Base-by-base conservation (phyloP, 2,797 vertebrate species). In the Gymnothorax javanicus region DNA sequence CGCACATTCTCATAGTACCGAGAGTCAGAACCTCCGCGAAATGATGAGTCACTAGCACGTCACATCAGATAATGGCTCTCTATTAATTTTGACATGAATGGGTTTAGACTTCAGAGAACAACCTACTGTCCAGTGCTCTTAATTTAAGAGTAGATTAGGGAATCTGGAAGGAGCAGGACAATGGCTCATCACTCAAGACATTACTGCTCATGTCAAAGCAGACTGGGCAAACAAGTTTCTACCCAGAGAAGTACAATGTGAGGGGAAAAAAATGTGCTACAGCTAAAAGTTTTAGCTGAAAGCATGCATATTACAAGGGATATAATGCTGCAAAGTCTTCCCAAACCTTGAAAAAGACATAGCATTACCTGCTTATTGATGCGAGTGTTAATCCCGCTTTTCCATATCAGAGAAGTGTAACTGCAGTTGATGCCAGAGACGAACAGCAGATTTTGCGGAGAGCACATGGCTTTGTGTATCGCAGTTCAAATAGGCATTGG, bases 31-130 rank as follows among this genome's bases (percentile, higher is more conserved):
- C 25, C 82, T 25, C 13, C 50, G 59, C 27, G 50, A 84, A 62
- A 58, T 84, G 82, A 84, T 84, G 82, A 84, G 58, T 84, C 82
- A 84, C 82, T 84, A 50, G 59, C 82, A 62, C 59, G 62, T 84
- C 59, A 84, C 82, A 62, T 43, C n/a, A 33, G 82, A 84, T 84
- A 60, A 84, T 60, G 59, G 82, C 82, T 33, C 82, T 84, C 57
- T 59, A 60, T 60, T 60, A 64, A 84, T 60, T 43, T 84, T 84
- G 82, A 84, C 57, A 84, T 62, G 62, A 64, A 84, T 84, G 27
- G 82, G 57, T 84, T 62, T 62, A 84, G 27, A 84, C 82, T 62
- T 84, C 64, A 11, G 20, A 33, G 82, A 60, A 60, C 58, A 84
- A 33, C 82, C 56, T 64, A 84, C 58, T 84, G 82, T 84, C 82